Evolutionary conservation across 1,140 invertebrate species (phyloP).

Genomic region (Pachypeltis micranthus): DNA sequence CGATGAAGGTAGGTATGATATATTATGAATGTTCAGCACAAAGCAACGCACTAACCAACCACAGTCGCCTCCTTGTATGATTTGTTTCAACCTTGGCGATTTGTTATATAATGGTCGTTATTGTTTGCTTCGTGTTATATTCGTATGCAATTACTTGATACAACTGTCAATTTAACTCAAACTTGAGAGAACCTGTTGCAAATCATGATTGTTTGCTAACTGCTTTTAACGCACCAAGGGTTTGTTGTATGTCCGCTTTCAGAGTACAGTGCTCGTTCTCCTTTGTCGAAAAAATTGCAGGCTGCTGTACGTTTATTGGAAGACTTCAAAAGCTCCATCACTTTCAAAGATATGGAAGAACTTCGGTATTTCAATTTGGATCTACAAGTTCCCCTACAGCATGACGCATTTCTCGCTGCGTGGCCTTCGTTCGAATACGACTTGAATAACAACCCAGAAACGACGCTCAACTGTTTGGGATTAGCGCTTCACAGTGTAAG

Average conservation of each 20-base stretch:
- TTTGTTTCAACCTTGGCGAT: not conserved
- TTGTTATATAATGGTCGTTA: not conserved
- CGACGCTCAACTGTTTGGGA: slow-evolving; percentile 51
- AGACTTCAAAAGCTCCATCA: slow-evolving; percentile 39
- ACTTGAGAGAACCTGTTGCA: not conserved
- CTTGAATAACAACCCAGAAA: slow-evolving; percentile 49
- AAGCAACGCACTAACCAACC: too few species aligned
- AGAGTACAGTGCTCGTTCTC: slow-evolving; percentile 40
- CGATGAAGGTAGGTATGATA: slow-evolving; percentile 48
- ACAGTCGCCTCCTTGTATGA: too few species aligned
- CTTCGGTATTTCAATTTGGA: slow-evolving; percentile 50
- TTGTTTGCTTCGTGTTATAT: not conserved
- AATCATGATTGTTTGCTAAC: slow-evolving; percentile 10
- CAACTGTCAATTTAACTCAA: not conserved
- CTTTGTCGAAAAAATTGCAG: slow-evolving; percentile 39
- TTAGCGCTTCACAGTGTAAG: slow-evolving; percentile 58
- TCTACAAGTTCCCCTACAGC: slow-evolving; percentile 45
- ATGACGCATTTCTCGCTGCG: slow-evolving; percentile 42
- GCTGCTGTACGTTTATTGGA: slow-evolving; percentile 43
- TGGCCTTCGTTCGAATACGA: slow-evolving; percentile 53
- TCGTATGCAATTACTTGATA: not conserved
- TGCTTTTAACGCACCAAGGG: too few species aligned
- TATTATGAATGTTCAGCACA: too few species aligned
- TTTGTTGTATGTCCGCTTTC: too few species aligned
- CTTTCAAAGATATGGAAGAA: slow-evolving; percentile 47